Percentiles rank a stretch among this genome's conserved stretches.
Evolutionary conservation across 2,888 invertebrate species (phyloP).

Genomic region (Labia minor): DNA sequence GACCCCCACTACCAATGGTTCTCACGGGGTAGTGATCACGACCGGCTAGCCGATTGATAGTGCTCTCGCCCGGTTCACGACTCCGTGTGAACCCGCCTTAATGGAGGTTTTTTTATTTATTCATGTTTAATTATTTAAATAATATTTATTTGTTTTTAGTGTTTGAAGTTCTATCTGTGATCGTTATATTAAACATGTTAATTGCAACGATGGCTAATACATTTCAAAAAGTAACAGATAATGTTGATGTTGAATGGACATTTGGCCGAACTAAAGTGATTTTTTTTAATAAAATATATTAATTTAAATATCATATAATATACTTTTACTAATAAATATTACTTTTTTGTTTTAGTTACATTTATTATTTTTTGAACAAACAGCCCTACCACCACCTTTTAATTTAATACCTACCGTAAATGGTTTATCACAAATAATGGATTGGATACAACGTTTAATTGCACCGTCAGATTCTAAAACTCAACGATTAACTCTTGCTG

Average conservation of each 20-base stretch:
- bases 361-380: constrained; percentile 35
- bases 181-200: constrained; percentile 64
- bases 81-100: background rate
- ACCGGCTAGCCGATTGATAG: no score
- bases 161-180: constrained; percentile 59
- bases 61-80: no score
- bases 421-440: constrained; percentile 34
- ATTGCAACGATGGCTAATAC: constrained; percentile 73
- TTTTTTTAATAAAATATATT: no score
- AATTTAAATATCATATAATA: no score
- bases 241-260: constrained; percentile 63
- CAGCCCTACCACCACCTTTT: constrained; percentile 58
- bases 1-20: background rate
- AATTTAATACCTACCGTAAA: constrained; percentile 53
- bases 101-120: background rate
- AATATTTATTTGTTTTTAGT: constrained; percentile 34
- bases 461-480: no score
- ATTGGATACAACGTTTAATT: background rate
- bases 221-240: constrained; percentile 56
- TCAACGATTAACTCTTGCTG: background rate
- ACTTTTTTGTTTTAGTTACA: background rate
- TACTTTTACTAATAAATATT: no score
- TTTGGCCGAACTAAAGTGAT: constrained; percentile 55
- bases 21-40: no score
- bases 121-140: background rate